Conservation (phyloP, 2,797 vertebrate species). For the Moxostoma hubbsi region DNA sequence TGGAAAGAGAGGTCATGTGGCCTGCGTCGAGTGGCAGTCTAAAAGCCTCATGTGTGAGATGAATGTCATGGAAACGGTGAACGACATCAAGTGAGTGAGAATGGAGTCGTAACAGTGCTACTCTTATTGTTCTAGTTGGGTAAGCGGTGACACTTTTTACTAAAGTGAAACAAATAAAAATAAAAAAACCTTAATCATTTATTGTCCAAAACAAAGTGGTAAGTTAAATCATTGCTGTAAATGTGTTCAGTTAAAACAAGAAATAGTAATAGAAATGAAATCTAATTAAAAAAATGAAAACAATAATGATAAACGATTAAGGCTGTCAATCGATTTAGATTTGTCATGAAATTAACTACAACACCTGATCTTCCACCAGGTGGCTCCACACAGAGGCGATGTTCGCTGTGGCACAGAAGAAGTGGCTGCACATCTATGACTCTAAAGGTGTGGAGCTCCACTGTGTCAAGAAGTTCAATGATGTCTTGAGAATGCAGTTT, state of each 20-base stretch:
- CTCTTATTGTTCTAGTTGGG: too few relatives aligned
- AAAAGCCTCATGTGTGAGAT: slow-evolving; percentile 89
- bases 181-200: too few relatives aligned
- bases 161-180: too few relatives aligned
- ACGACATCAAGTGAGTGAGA: slow-evolving; percentile 83
- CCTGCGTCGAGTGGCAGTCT: slow-evolving; percentile 86
- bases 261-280: too few relatives aligned
- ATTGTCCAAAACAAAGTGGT: too few relatives aligned
- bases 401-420: slow-evolving; percentile 89
- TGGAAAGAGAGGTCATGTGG: slow-evolving; percentile 86
- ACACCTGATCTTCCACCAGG: slow-evolving; percentile 63
- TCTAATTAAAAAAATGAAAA: too few relatives aligned
- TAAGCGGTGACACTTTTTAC: too few relatives aligned
- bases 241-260: too few relatives aligned
- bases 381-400: slow-evolving; percentile 88
- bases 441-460: slow-evolving; percentile 89
- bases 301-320: too few relatives aligned
- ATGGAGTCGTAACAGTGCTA: too few relatives aligned
- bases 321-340: not conserved
- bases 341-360: not conserved
- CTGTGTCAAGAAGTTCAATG: slow-evolving; percentile 87
- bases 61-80: slow-evolving; percentile 88
- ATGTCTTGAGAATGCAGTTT: slow-evolving; percentile 85
- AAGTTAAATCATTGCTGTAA: too few relatives aligned
- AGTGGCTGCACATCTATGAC: slow-evolving; percentile 91